Evolutionary conservation across 2,113 vertebrate genomes (phyloP).

Genomic region (Meriones unguiculatus): DNA sequence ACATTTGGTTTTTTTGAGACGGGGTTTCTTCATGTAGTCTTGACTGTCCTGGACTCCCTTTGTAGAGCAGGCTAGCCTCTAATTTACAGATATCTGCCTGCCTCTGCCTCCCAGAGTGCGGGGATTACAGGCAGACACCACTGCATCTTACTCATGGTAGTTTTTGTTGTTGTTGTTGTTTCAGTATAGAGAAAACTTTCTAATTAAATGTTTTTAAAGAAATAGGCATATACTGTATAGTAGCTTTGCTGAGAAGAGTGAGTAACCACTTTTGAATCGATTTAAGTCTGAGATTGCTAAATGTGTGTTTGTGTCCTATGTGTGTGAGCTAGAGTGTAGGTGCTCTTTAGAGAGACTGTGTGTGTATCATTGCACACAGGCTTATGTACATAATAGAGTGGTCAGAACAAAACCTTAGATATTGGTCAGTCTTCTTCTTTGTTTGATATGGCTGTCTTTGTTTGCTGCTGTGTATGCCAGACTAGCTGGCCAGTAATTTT

Average conservation of each 20-base stretch:
- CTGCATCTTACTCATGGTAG: too few relatives aligned
- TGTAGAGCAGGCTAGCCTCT: too few relatives aligned
- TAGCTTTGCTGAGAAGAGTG: constrained; percentile 3
- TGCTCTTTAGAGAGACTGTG: background rate
- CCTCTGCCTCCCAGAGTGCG: too few relatives aligned
- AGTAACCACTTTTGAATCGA: constrained; percentile 2
- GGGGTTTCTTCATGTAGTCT: too few relatives aligned
- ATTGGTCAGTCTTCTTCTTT: background rate
- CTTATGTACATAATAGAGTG: too few relatives aligned
- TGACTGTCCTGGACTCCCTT: too few relatives aligned
- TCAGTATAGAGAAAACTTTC: background rate
- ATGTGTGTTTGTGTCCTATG: background rate
- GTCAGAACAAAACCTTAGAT: background rate
- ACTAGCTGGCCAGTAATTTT: background rate
- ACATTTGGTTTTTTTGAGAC: background rate
- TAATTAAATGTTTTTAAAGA: constrained; percentile 27
- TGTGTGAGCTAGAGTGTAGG: background rate
- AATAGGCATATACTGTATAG: background rate
- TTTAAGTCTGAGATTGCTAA: constrained; percentile 47
- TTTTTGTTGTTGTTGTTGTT: background rate
- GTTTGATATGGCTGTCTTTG: too few relatives aligned
- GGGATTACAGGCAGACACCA: too few relatives aligned
- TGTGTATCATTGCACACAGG: background rate
- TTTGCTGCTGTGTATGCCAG: background rate
- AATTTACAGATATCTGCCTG: too few relatives aligned